Base-by-base conservation (phyloP, 2,888 invertebrate species). In the Hirtodrosophila histrioides region DNA sequence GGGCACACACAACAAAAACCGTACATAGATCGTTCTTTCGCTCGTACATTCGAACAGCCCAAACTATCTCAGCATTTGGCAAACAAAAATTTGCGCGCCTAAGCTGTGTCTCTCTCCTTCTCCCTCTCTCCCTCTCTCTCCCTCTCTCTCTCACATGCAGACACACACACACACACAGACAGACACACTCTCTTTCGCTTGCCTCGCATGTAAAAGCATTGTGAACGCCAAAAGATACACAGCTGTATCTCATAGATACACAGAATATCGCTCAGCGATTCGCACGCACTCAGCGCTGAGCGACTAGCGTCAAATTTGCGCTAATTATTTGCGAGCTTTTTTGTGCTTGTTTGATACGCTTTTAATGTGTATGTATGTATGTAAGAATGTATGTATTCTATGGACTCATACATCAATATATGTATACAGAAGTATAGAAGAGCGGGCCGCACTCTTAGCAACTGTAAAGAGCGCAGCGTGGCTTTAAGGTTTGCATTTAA, bases 311-410 rank as follows among this genome's bases (percentile, higher is more conserved):
- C 76, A 72, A 86, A 80, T 86, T 72, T 75, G 86, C 84, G 84
- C 86, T 88, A 84, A 84, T 88, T 88, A 86, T 84, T 88, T 64
- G 88, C 80, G 69, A 84, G 77, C 73, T 66, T 60, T 83, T 71
- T 65, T 24, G 39, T 53, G n/a, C 12, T 6, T 41, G 44, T n/a
- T 6, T 46, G 8, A 9, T 44, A 41, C 46, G 35, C 33, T 41
- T 53, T 10, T 48, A 8, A 11, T 64, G n/a, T 31, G 9, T 39
- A 11, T 35, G 40, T 48, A 27, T n/a, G 27, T 24, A 9, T 31
- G 9, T 39, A 11, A 29, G 40, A 44, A 27, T n/a, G 27, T 24
- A 9, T 10, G 24, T 40, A 17, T 12, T 31, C 4, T n/a, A 5
- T 12, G 9, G 3, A 39, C 12, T 10, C 31, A 49, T 29, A 36